phyloP scores from a whole-genome alignment of 1,140 invertebrate species.

The Brachionus asplanchnoidis region DNA sequence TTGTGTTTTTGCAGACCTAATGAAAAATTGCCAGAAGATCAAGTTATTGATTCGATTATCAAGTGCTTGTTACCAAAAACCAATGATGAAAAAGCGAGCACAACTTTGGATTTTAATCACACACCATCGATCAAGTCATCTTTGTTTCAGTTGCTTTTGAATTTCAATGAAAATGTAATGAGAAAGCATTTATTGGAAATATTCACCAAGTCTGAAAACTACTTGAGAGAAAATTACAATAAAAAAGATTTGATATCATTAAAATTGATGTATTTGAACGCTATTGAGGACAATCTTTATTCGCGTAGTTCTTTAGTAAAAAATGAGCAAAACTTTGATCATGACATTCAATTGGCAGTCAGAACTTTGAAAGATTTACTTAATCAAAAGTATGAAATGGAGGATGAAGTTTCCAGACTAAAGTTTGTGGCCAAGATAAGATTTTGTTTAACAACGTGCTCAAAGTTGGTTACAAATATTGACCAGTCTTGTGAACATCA shows the following conservation, averaged over 20 bases:
- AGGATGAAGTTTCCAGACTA: background rate
- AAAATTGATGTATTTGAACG: conserved; percentile 21
- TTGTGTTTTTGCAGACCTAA: background rate
- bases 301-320: background rate
- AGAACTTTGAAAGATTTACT: background rate
- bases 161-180: background rate
- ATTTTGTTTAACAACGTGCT: conserved; percentile 13
- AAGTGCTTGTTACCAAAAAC: background rate
- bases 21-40: background rate
- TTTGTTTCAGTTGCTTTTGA: background rate
- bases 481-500: background rate
- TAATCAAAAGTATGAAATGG: background rate
- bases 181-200: background rate
- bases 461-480: background rate
- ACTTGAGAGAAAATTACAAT: background rate
- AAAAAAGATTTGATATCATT: background rate
- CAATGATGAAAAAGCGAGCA: background rate
- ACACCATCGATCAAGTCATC: conserved; percentile 7
- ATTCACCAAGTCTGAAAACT: background rate
- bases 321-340: background rate
- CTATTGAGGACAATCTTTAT: background rate
- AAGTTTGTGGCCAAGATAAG: conserved; percentile 2
- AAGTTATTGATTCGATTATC: conserved; percentile 1
- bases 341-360: background rate
- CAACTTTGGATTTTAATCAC: background rate